Base-by-base conservation (phyloP, 2,888 invertebrate species). In the Acleris literana region DNA sequence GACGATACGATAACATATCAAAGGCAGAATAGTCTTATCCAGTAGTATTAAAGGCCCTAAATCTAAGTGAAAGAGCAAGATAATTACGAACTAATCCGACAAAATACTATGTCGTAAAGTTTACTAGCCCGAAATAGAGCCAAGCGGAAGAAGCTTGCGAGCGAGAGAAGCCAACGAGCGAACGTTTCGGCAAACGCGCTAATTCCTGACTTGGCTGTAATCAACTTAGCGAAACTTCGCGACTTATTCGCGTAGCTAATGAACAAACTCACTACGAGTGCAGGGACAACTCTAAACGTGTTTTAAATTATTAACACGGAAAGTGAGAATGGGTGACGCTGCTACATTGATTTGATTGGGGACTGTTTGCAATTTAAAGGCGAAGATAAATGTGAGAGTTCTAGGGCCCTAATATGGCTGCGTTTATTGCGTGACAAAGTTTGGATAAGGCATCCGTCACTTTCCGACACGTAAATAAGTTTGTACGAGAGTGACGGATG, bases 191-290 rank as follows among this genome's bases (percentile, higher is more conserved):
- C 69, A 71, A 73, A 73, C 71, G 68, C 68, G 72, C 74, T 75
- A 75, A 75, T 74, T 73, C 69, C 62, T 62, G 69, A 63, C 71
- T 70, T 68, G 58, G 63, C 68, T 60, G 64, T 70, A 68, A 70
- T 68, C 63, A 66, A 70, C 22, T 70, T 70, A 68, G 74, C 69
- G 70, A 76, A 84, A 87, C 78, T 86, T 83, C 68, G 75, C 76
- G 80, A 83, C 84, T 84, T 85, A 84, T 80, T 81, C 79, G 76
- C 78, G 76, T 76, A 76, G 76, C 85, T 86, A 87, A 87, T 84
- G 87, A 86, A 85, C 81, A 77, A 84, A 85, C 81, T 85, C 80
- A 71, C 72, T 79, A 81, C 82, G 82, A 84, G 77, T 81, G 79
- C 78, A 78, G 76, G 72, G 64, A 68, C 71, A 69, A 74, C 73